Evolutionary conservation across 2,888 invertebrate species (phyloP).

Genomic region (Gerris lacustris): DNA sequence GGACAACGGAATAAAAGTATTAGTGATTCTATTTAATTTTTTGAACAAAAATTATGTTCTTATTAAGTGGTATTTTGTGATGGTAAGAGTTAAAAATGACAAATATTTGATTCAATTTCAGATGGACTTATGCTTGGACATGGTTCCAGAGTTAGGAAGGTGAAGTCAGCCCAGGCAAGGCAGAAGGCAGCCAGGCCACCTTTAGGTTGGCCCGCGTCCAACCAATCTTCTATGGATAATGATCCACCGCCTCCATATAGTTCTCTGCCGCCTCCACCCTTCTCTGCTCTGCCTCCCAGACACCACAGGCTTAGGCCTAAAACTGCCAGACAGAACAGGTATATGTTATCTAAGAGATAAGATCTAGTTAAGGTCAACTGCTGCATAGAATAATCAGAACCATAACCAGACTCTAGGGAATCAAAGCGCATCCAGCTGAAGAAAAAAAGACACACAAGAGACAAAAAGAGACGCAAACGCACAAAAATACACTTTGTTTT

Average conservation of each 20-base stretch:
- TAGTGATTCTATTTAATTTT: too few relatives aligned
- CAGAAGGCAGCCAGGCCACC: slow-evolving; percentile 29
- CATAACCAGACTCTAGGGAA: too few relatives aligned
- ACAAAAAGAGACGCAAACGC: too few relatives aligned
- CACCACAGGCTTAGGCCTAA: slow-evolving; percentile 29
- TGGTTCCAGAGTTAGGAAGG: slow-evolving; percentile 37
- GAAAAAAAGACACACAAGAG: too few relatives aligned
- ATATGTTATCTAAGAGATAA: slow-evolving; percentile 12
- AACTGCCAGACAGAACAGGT: slow-evolving; percentile 37
- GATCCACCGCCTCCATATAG: slow-evolving; percentile 25
- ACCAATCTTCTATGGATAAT: slow-evolving; percentile 28
- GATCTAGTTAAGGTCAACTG: neutral
- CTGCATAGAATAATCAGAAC: too few relatives aligned
- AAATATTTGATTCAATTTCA: neutral
- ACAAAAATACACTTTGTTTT: too few relatives aligned
- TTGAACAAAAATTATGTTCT: too few relatives aligned
- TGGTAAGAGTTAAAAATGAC: too few relatives aligned
- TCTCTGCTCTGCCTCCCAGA: slow-evolving; percentile 22
- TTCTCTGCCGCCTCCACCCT: slow-evolving; percentile 22
- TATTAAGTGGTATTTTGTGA: too few relatives aligned
- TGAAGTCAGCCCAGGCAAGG: slow-evolving; percentile 35
- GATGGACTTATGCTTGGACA: slow-evolving; percentile 38
- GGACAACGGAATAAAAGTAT: too few relatives aligned
- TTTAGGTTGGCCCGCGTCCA: slow-evolving; percentile 27
- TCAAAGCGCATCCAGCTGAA: too few relatives aligned